A percentile compares a stretch with the other conserved stretches of the same genome.
Evolutionary conservation across 2,113 vertebrate species (phyloP).

Genomic region (Crypturellus undulatus): DNA sequence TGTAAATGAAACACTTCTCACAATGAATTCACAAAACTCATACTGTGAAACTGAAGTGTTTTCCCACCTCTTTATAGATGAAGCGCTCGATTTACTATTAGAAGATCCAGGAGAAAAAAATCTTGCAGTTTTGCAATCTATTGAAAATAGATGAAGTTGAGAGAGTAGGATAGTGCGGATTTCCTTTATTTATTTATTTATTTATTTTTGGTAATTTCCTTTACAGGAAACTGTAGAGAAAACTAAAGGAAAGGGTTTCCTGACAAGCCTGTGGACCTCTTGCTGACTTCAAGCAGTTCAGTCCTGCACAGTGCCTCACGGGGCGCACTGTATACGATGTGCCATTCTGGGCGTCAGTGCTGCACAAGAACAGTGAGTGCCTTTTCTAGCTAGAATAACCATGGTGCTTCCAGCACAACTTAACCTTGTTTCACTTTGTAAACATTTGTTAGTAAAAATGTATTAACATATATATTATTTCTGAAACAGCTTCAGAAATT

Average conservation of each 20-base stretch:
- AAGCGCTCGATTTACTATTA: neutral
- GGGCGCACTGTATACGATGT: neutral
- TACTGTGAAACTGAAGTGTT: neutral
- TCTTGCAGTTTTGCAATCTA: neutral
- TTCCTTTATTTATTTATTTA: too few relatives aligned
- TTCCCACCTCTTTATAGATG: neutral
- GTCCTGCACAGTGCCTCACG: fast-evolving
- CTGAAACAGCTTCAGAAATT: neutral
- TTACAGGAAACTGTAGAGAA: too few relatives aligned
- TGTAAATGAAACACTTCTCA: neutral
- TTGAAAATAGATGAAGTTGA: neutral
- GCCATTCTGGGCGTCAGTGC: fast-evolving
- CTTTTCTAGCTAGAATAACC: neutral
- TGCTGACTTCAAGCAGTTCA: neutral
- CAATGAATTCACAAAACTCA: neutral
- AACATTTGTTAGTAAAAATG: neutral
- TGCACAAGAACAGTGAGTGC: neutral
- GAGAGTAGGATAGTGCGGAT: neutral
- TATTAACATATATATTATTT: neutral
- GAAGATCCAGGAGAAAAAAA: neutral
- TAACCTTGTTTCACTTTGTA: neutral
- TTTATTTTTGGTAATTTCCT: too few relatives aligned
- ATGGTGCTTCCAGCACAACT: neutral
- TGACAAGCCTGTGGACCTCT: neutral
- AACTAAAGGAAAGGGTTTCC: too few relatives aligned